Base-by-base conservation (phyloP, 2,113 vertebrate species). In the Columba janthina region DNA sequence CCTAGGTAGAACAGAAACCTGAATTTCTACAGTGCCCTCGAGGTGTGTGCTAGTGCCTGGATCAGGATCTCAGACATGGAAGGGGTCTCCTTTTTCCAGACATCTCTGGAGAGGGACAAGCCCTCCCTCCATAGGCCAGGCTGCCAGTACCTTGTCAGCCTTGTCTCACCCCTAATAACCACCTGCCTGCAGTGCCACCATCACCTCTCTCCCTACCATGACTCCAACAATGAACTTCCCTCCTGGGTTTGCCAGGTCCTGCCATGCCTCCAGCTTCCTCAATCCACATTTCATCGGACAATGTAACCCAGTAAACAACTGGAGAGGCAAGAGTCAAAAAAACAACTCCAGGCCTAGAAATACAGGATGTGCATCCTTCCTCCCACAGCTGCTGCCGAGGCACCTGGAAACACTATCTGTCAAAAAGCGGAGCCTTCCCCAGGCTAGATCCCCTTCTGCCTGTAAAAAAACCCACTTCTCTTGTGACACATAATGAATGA, bases 371-470 rank as follows among this genome's bases (percentile, higher is more conserved):
- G 32, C 53, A 89, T 87, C 73, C 85, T 82, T 92, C 66, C 66
- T 78, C 44, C 34, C 38, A 72, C 32, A 83, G 72, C 38, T 88
- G 56, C 67, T 89, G 29, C 62, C 46, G 48, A 15, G 12, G 42
- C 75, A 88, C 28, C 65, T 75, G 42, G 74, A 81, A 94, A 75
- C 26, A 74, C 28, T 53, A 64, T 36, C 40, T 58, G 51, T 54
- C 22, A 80, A 76, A 91, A 87, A 69, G 50, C 32, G 61, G 61
- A 60, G 61, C 14, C 9, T 80, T 96, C 88, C 75, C 78, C 96
- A 91, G 88, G 88, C 85, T 90, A 90, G 67, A 67, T 84, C 65
- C 82, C 28, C 20, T 91, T 74, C 82, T 86, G 81, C 77, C 93
- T 79, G 15, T 65, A 83, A 93, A 42, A 42, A 83, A 70, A 82